A percentile compares a stretch with the other conserved stretches of the same genome.
phyloP scores from a whole-genome alignment of 30 jellyfish, hydroid and myxozoan species.

The Hydractinia echinata region DNA sequence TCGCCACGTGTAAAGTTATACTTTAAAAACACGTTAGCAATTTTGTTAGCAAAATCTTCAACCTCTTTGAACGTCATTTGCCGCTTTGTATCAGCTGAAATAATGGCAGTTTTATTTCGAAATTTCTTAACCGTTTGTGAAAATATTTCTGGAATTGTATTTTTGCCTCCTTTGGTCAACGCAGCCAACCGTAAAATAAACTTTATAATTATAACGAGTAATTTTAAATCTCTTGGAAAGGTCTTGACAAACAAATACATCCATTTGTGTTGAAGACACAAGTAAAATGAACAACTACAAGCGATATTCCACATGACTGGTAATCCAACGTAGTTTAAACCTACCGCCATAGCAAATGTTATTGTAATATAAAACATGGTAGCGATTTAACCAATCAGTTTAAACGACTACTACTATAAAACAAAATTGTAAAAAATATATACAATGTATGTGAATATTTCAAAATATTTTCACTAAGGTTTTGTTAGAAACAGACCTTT shows the following conservation, averaged over 20 bases:
- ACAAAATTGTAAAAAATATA: too few species aligned
- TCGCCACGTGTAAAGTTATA: constrained; percentile 22
- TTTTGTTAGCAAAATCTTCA: constrained; percentile 5
- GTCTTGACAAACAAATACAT: not conserved
- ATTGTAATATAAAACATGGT: too few species aligned
- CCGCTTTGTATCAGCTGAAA: constrained; percentile 9
- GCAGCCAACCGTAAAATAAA: not conserved
- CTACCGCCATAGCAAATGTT: too few species aligned
- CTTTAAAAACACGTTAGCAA: constrained; percentile 12
- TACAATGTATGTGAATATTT: too few species aligned
- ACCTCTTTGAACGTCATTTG: constrained; percentile 6
- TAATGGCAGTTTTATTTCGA: constrained; percentile 16
- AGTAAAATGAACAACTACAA: not conserved
- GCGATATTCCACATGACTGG: not conserved
- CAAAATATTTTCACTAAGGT: too few species aligned
- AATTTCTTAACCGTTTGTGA: constrained; percentile 17
- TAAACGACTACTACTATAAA: too few species aligned
- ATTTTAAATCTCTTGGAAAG: constrained; percentile 4
- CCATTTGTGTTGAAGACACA: not conserved
- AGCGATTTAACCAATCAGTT: too few species aligned
- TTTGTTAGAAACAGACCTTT: too few species aligned
- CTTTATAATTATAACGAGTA: not conserved
- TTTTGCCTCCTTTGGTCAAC: constrained; percentile 14
- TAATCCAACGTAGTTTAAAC: not conserved
- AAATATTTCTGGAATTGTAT: not conserved